phyloP scores from a whole-genome alignment of 2,797 vertebrate species.

The Chelon labrosus region DNA sequence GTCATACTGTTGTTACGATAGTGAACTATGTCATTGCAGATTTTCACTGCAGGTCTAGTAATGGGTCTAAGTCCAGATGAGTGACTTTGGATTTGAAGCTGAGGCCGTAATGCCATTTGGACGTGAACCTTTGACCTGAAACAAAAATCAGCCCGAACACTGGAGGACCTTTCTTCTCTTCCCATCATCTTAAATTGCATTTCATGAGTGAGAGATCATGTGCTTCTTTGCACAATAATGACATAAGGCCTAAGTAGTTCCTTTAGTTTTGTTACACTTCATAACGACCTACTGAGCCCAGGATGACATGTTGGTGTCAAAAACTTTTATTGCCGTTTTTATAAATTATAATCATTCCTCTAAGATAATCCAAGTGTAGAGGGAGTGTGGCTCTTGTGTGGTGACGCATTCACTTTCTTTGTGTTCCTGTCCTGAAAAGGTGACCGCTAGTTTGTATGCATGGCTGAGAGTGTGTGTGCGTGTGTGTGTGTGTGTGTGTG shows the following conservation, averaged over 20 bases:
- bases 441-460: constrained; percentile 61
- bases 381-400: constrained; percentile 1
- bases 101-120: constrained; percentile 40
- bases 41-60: too few relatives aligned
- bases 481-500: constrained; percentile 42
- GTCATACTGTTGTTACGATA: too few relatives aligned
- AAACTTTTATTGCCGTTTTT: constrained; percentile 8
- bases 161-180: constrained; percentile 10
- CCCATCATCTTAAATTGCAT: constrained; percentile 30
- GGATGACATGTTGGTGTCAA: constrained; percentile 38
- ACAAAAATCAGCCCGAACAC: constrained; percentile 13
- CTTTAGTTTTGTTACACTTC: constrained; percentile 18
- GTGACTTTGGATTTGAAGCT: constrained; percentile 23
- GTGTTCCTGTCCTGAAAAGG: constrained; percentile 48
- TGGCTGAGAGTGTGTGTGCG: constrained; percentile 35
- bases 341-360: constrained; percentile 14
- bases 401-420: constrained; percentile 40
- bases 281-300: constrained; percentile 23
- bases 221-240: constrained; percentile 25
- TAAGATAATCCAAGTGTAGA: not conserved
- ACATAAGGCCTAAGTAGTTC: constrained; percentile 17
- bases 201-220: constrained; percentile 26
- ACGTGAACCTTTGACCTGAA: constrained; percentile 45
- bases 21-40: too few relatives aligned
- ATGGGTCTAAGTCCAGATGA: constrained; percentile 4